Percentiles rank a stretch among this genome's conserved stretches.
phyloP scores from a whole-genome alignment of 2,797 vertebrate species.

The Artibeus jamaicensis region DNA sequence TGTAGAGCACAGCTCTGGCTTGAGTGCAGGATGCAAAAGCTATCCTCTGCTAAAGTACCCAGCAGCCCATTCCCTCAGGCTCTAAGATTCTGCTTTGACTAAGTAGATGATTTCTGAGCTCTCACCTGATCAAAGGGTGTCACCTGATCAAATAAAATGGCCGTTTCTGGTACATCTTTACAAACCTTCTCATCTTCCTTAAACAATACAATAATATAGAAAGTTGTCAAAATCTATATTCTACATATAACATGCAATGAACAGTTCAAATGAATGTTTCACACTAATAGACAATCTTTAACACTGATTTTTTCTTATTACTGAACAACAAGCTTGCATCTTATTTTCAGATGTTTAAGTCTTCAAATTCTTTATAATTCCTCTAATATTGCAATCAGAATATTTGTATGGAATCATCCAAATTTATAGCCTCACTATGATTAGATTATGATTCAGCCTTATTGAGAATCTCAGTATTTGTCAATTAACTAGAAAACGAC shows the following conservation, averaged over 20 bases:
- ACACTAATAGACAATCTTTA: not conserved
- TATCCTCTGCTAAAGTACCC: not conserved
- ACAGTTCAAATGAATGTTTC: not conserved
- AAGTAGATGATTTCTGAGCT: conserved; percentile 33
- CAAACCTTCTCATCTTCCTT: not conserved
- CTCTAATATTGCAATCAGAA: not conserved
- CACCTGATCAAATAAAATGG: conserved; percentile 52
- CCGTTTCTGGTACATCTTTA: not conserved
- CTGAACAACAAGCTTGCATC: not conserved
- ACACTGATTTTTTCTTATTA: not conserved
- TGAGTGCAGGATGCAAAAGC: not conserved
- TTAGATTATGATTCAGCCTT: not conserved
- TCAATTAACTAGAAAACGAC: not conserved
- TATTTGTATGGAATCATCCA: not conserved
- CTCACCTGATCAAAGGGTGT: conserved; percentile 58
- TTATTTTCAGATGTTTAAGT: not conserved
- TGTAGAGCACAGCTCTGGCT: not conserved
- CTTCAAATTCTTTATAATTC: not conserved
- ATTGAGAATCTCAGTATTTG: not conserved
- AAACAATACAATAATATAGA: not conserved
- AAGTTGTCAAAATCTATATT: not conserved
- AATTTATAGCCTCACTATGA: not conserved
- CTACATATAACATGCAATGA: not conserved
- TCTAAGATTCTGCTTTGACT: conserved; percentile 62
- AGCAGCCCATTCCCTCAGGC: not conserved